Evolutionary conservation across 2,113 vertebrate genomes (phyloP).

Genomic region (Gallinago jamesoni): DNA sequence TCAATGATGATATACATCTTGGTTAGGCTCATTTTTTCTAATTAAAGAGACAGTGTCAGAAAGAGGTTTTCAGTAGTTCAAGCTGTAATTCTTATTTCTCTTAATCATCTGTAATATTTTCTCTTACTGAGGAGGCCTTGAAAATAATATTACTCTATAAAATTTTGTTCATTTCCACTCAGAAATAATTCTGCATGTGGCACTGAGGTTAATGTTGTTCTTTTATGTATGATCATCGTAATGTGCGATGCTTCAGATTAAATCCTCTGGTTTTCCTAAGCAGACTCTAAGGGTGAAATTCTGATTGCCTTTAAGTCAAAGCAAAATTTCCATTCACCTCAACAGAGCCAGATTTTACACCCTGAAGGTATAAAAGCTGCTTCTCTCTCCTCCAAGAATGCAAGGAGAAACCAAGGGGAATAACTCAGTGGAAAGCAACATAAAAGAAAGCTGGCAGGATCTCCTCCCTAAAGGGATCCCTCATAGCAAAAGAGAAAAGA

Average conservation of each 20-base stretch:
- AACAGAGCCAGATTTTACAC: conserved; percentile 29
- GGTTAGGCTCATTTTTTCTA: conserved; percentile 61
- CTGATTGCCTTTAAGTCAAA: neutral
- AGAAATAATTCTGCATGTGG: conserved; percentile 18
- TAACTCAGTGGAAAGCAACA: neutral
- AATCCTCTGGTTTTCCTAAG: conserved; percentile 5
- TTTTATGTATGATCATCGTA: conserved; percentile 7
- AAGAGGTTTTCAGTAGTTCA: conserved; percentile 32
- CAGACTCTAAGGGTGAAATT: conserved; percentile 15
- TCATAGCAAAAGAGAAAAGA: neutral
- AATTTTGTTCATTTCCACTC: conserved; percentile 27
- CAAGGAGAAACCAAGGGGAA: conserved; percentile 47
- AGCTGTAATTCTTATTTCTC: conserved; percentile 40
- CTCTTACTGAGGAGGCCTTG: neutral
- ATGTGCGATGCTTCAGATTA: neutral
- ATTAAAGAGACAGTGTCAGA: conserved; percentile 66
- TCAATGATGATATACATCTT: conserved; percentile 64
- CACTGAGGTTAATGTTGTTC: conserved; percentile 15
- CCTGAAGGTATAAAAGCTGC: neutral
- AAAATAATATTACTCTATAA: neutral
- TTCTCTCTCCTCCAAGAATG: conserved; percentile 22
- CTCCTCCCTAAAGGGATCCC: neutral
- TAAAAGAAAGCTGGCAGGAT: conserved; percentile 26
- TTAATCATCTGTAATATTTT: conserved; percentile 33
- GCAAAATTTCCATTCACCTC: neutral